These are phyloP conservation scores for Stegodyphus dumicola DNA, from an alignment of 1,140 invertebrate species.

Conservation along the genomic window DNA sequence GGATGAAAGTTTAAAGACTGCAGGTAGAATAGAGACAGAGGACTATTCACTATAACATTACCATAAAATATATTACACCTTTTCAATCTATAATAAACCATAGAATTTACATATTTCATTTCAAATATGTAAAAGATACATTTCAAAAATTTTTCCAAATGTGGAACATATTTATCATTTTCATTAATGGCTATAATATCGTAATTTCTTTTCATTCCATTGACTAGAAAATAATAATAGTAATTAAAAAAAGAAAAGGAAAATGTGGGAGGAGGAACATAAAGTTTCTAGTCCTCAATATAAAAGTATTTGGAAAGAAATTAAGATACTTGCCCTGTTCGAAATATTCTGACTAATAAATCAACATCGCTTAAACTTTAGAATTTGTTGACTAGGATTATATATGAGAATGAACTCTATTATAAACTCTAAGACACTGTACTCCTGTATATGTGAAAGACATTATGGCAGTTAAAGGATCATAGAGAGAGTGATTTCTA, in stretches of 20 bases:
- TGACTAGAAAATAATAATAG: no score
- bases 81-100: conserved; percentile 51
- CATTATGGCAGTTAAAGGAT: conserved; percentile 55
- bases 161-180: no score
- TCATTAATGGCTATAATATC: no score
- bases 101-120: conserved; percentile 3
- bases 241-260: no score
- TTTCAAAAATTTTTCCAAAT: no score
- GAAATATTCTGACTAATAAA: no score
- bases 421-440: conserved; percentile 45
- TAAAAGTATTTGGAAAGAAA: neutral
- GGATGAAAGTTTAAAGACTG: conserved; percentile 10
- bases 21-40: conserved; percentile 25
- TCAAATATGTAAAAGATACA: neutral
- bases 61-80: conserved; percentile 59
- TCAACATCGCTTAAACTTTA: no score
- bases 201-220: no score
- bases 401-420: neutral
- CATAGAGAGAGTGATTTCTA: conserved; percentile 4
- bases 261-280: no score
- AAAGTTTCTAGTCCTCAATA: no score
- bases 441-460: conserved; percentile 38
- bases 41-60: conserved; percentile 55
- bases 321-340: no score
- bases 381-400: neutral